Conservation (phyloP, 2,888 invertebrate genomes). For the Caenorhabditis japonica region DNA sequence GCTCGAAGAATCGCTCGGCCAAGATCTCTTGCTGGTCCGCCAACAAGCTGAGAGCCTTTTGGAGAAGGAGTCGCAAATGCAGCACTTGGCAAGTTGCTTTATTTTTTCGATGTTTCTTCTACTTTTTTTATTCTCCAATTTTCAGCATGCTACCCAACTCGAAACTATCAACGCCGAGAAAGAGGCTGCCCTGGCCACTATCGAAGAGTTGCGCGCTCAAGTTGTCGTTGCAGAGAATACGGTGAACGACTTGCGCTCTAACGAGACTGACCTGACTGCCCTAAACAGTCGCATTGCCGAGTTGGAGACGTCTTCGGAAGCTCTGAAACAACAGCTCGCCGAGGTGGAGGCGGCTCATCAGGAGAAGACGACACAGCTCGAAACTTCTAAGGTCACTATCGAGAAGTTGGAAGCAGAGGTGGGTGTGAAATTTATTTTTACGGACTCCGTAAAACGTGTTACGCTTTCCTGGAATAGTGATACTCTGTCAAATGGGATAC, state of each 20-base stretch:
- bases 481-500: too few species aligned
- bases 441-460: too few species aligned
- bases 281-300: too few species aligned
- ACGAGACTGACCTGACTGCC: background rate
- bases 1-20: too few species aligned
- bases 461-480: too few species aligned
- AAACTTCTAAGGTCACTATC: too few species aligned
- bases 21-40: too few species aligned
- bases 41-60: too few species aligned
- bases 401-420: too few species aligned
- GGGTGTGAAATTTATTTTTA: background rate
- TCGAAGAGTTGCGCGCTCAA: background rate
- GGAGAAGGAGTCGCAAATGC: background rate
- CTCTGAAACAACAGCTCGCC: background rate
- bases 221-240: background rate
- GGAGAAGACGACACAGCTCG: background rate
- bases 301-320: too few species aligned
- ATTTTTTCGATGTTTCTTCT: too few species aligned
- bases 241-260: background rate
- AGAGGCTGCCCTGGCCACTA: too few species aligned
- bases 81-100: background rate
- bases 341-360: constrained; percentile 1
- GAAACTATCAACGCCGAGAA: background rate
- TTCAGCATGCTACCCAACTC: constrained; percentile 7
- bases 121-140: background rate